Evolutionary conservation across 2,888 invertebrate species (phyloP), one percentile per base, ranked within the genome.

Genomic region (Amblyjoppa proteus): DNA sequence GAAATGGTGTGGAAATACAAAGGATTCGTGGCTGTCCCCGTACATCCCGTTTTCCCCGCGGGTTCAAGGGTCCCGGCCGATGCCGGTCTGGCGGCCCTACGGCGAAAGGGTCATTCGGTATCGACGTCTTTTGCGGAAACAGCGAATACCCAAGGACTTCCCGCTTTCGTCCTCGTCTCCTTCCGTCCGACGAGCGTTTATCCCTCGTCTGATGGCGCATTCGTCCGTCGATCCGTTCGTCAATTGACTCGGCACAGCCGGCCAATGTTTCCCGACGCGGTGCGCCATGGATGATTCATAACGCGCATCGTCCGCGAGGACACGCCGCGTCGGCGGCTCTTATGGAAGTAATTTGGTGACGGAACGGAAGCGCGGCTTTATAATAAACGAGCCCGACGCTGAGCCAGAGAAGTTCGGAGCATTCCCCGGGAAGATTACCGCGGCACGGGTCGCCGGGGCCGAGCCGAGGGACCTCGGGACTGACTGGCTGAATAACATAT

Each of bases 1-100:
- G 76, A 85, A 85, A 85, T 85, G 85, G 85, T 53, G 76, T 80
- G 83, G 77, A 85, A 85, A 80, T 83, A 85, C 79, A 85, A 83
- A 80, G 82, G 84, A 81, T 64, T 73, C 74, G 79, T 71, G 53
- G 61, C 71, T 11, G 49, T 58, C 71, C 41, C 20, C 69, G 53
- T 78, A 75, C 49, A 3, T 75, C 25, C 66, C 31, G n/a, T 51
- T 31, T 53, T 53, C 56, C 68, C 45, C 73, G n/a, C 49, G 11
- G 58, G 25, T 41, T 58, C 68, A 13, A 77, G 83, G 83, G 68
- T 77, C 79, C 38, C 41, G 53, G 68, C 66, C 49, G 69, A 61
- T 74, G 53, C 70, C 45, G 38, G 69, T 28, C 61, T 77, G 45
- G 25, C 66, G 68, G 11, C 34, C 34, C 70, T 71, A 75, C 41